Percentiles rank a stretch among this genome's conserved stretches.
These are phyloP conservation scores for Aricia artaxerxes DNA, from an alignment of 2,888 invertebrate genomes.

Conservation along the genomic window DNA sequence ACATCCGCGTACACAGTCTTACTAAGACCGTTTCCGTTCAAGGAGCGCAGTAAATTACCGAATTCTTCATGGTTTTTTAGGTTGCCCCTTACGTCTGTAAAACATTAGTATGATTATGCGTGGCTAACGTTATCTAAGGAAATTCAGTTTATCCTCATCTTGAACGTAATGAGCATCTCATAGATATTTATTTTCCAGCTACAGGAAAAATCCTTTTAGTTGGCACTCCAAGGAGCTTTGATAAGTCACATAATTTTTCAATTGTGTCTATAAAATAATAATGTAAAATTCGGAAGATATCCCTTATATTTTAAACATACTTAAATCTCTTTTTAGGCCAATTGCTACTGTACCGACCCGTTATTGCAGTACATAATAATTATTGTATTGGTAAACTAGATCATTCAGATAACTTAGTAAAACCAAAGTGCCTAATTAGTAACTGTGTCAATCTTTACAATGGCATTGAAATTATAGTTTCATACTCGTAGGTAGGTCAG, in stretches of 20 bases:
- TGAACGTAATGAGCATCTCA: no score
- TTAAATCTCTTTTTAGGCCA: background rate
- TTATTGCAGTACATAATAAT: background rate
- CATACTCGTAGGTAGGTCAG: background rate
- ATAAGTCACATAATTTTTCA: no score
- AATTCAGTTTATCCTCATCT: background rate
- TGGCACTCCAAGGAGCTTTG: background rate
- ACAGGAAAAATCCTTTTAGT: slow-evolving; percentile 1
- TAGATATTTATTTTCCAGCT: background rate
- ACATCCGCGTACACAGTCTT: slow-evolving; percentile 78
- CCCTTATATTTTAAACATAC: background rate
- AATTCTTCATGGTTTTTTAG: slow-evolving; percentile 80
- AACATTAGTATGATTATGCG: background rate
- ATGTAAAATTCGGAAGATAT: no score
- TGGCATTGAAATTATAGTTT: background rate
- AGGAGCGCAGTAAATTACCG: slow-evolving; percentile 69
- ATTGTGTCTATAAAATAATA: no score
- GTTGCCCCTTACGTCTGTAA: slow-evolving; percentile 60
- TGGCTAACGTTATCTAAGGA: background rate
- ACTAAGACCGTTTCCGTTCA: slow-evolving; percentile 53
- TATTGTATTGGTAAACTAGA: background rate
- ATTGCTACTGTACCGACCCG: background rate
- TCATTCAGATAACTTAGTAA: background rate
- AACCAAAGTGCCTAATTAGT: background rate
- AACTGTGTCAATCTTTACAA: background rate